Evolutionary conservation across 37 sponge, comb jelly and placozoan species (phyloP).

Genomic region (Cladorhizidae sp.): DNA sequence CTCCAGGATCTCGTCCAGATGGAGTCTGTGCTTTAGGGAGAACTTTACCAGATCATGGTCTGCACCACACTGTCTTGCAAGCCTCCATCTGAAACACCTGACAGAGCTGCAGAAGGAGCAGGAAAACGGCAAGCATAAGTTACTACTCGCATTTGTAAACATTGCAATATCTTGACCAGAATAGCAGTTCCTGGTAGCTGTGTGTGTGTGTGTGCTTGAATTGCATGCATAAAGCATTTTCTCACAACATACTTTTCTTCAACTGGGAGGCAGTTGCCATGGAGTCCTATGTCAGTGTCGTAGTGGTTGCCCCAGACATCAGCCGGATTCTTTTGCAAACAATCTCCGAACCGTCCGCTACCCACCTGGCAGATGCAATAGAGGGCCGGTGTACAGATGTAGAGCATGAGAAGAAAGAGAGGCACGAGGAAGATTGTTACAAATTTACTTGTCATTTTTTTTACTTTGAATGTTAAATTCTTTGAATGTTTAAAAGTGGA

Average conservation of each 20-base stretch:
- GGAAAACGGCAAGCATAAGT: no score
- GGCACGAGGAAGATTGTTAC: neutral
- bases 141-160: no score
- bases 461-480: no score
- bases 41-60: neutral
- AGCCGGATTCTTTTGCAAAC: neutral
- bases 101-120: neutral
- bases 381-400: neutral
- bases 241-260: slow-evolving; percentile 1
- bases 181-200: no score
- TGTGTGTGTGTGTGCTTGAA: no score
- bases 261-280: neutral
- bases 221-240: no score
- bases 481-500: no score
- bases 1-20: neutral
- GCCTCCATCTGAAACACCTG: slow-evolving; percentile 2
- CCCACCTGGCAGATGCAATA: neutral
- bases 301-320: slow-evolving; percentile 1
- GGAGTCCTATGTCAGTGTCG: neutral
- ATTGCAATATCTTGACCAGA: no score
- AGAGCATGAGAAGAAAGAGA: neutral
- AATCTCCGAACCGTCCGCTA: neutral
- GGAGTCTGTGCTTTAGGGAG: neutral
- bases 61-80: neutral
- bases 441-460: no score